phyloP scores from a whole-genome alignment of 1,140 invertebrate genomes.

The Lordiphosa clarofinis region DNA sequence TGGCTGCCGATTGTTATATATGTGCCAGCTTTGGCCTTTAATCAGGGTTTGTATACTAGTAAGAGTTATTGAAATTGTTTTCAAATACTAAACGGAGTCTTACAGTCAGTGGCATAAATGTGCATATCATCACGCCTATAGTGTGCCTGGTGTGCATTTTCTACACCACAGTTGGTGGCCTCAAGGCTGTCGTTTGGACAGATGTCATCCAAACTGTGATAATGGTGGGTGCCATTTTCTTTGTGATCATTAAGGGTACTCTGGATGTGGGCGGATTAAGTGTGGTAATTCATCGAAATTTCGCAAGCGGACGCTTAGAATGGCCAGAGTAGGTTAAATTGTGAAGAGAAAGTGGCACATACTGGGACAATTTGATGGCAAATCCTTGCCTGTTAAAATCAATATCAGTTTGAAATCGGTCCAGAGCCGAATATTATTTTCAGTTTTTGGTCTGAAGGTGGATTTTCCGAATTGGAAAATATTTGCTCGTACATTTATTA shows the following conservation, averaged over 20 bases:
- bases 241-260: slow-evolving; percentile 90
- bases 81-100: slow-evolving; percentile 21
- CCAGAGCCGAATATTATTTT: too few species aligned
- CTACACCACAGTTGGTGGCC: slow-evolving; percentile 84
- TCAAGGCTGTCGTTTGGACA: slow-evolving; percentile 96
- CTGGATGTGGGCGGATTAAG: slow-evolving; percentile 88
- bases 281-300: slow-evolving; percentile 86
- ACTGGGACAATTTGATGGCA: too few species aligned
- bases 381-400: too few species aligned
- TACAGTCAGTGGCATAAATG: slow-evolving; percentile 91
- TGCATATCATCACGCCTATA: slow-evolving; percentile 89
- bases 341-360: too few species aligned
- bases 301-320: slow-evolving; percentile 41
- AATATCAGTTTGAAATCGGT: too few species aligned
- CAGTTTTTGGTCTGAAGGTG: too few species aligned
- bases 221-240: slow-evolving; percentile 91
- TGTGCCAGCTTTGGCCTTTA: slow-evolving; percentile 93
- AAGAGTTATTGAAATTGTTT: not conserved
- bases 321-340: too few species aligned
- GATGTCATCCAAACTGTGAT: slow-evolving; percentile 93
- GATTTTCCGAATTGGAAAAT: too few species aligned
- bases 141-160: slow-evolving; percentile 81
- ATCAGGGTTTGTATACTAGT: slow-evolving; percentile 84
- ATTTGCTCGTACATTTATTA: too few species aligned
- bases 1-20: slow-evolving; percentile 95